phyloP scores from a whole-genome alignment of 2,888 invertebrate species.

The Erynnis tages region DNA sequence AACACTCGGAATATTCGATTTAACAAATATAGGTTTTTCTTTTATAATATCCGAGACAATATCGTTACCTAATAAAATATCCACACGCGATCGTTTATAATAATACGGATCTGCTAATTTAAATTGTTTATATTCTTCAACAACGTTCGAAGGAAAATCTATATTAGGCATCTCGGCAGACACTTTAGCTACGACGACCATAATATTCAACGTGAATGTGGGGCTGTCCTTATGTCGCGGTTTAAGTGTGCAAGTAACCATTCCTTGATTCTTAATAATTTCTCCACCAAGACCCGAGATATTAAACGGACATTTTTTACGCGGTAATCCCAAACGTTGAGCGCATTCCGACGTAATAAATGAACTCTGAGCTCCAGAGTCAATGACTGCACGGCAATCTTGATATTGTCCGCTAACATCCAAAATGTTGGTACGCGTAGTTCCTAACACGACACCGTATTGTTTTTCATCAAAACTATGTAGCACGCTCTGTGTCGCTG shows the following conservation, averaged over 20 bases:
- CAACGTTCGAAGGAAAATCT: neutral
- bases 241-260: neutral
- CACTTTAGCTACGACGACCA: neutral
- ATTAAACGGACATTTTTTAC: slow-evolving; percentile 5
- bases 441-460: slow-evolving; percentile 11
- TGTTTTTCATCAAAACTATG: too few species aligned
- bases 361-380: slow-evolving; percentile 9
- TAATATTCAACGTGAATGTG: neutral
- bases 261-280: neutral
- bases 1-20: neutral
- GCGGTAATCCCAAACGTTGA: neutral
- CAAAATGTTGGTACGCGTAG: slow-evolving; percentile 1
- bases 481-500: too few species aligned
- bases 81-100: neutral
- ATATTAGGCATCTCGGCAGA: neutral
- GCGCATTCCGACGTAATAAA: slow-evolving; percentile 10
- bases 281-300: slow-evolving; percentile 3
- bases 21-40: neutral
- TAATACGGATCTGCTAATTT: neutral
- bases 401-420: neutral
- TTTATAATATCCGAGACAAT: neutral
- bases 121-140: neutral
- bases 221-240: neutral
- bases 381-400: slow-evolving; percentile 15
- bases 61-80: slow-evolving; percentile 4